Percentiles rank a stretch among this genome's conserved stretches.
Conservation (phyloP, 1,140 invertebrate species). For the Ostrea edulis region DNA sequence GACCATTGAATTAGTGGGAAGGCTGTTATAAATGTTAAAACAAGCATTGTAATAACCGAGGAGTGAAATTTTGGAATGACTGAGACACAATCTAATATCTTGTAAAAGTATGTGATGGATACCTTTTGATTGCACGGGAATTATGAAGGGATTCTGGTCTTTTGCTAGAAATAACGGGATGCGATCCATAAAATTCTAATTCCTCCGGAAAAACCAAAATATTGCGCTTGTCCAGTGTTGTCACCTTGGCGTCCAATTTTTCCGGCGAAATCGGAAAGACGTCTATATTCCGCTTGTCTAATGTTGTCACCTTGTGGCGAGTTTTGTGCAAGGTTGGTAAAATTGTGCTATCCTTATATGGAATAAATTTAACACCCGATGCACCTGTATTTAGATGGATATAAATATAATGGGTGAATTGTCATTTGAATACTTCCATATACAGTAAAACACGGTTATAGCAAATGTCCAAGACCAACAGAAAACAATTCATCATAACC, state of each 20-base stretch:
- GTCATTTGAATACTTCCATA: no score
- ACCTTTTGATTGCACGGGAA: not conserved
- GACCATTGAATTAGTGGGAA: not conserved
- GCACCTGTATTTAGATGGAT: no score
- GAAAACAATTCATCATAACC: no score
- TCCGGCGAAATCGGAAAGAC: not conserved
- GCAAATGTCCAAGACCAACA: no score
- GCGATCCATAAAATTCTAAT: not conserved
- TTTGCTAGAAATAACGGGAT: not conserved
- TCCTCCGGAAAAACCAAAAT: not conserved
- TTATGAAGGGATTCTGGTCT: not conserved
- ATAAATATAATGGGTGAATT: no score
- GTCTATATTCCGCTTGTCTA: not conserved
- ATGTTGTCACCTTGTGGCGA: not conserved
- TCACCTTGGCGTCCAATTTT: not conserved
- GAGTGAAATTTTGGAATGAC: not conserved
- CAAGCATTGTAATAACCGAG: not conserved
- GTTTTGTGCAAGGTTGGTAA: not conserved
- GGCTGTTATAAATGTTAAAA: not conserved
- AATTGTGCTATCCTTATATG: not conserved
- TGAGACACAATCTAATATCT: no score
- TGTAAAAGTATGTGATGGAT: not conserved
- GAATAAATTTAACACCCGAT: not conserved
- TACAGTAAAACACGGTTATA: no score
- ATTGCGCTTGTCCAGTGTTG: not conserved